Base-by-base conservation (phyloP, 2,113 vertebrate genomes). In the Oncorhynchus kisutch region DNA sequence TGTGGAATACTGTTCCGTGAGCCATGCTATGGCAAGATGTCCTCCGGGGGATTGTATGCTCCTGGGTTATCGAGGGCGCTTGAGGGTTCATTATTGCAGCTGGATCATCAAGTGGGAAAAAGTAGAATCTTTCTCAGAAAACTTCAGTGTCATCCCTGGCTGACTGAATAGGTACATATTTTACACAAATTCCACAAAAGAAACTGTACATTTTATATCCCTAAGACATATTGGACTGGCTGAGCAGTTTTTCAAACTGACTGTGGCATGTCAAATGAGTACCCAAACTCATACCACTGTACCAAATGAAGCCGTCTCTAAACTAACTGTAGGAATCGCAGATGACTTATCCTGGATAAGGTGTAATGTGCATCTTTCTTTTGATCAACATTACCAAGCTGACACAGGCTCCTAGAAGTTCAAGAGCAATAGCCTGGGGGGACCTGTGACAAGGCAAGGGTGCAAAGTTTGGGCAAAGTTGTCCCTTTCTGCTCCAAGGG, bases 401-500 rank as follows among this genome's bases (percentile, higher is more conserved):
- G 29, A 16, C 67, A 45, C 18, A 34, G 6, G 31, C 8, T 48
- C 34, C 7, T 27, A 67, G 27, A 67, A n/a, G 64, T 27, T 1
- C 31, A 73, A 71, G 81, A 79, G 62, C 73, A 73, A 78, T 70
- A 82, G 78, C 82, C 78, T 74, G 81, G 67, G 48, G 49, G n/a
- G 68, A 18, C 16, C 48, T 81, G 75, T 68, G 79, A 73, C 72
- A 67, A 72, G 71, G 82, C 78, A 74, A 69, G 81, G 69, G 81
- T 83, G 82, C 85, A 85, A 86, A 86, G 83, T 95, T 95, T 91
- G 92, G 91, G 90, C 92, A 89, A 95, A 95, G 93, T 94, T 93
- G 94, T 91, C 91, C 89, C 90, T 93, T 90, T 90, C 82, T 92
- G 93, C 94, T 94, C 92, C 91, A 91, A 93, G 94, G 95, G 94